phyloP scores from a whole-genome alignment of 2,113 vertebrate species.

The Galemys pyrenaicus region DNA sequence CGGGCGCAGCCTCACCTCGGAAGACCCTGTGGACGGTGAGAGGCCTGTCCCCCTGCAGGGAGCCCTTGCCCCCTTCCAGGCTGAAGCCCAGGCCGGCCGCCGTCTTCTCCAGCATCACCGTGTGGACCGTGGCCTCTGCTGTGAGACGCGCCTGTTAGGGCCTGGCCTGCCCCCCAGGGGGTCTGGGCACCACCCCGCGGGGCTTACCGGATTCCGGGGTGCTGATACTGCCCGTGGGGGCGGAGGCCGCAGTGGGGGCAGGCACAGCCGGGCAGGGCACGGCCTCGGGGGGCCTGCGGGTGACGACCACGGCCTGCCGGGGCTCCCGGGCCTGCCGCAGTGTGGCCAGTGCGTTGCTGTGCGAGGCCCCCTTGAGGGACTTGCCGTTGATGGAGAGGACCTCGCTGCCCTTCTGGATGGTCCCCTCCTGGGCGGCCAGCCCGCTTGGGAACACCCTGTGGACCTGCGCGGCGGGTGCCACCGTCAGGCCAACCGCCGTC shows the following conservation, averaged over 20 bases:
- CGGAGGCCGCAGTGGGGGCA: slow-evolving; percentile 42
- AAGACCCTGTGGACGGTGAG: slow-evolving; percentile 93
- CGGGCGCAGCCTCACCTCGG: slow-evolving; percentile 85
- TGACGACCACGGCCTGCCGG: slow-evolving; percentile 92
- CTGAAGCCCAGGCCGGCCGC: slow-evolving; percentile 93
- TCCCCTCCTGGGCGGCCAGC: slow-evolving; percentile 94
- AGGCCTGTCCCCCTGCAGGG: slow-evolving; percentile 93
- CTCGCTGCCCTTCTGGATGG: slow-evolving; percentile 94
- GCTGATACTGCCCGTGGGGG: slow-evolving; percentile 59
- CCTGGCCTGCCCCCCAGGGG: background rate
- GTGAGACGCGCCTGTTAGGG: background rate
- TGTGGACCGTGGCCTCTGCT: slow-evolving; percentile 77
- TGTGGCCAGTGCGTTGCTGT: slow-evolving; percentile 88
- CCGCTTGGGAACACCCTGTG: slow-evolving; percentile 94
- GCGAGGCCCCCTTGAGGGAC: slow-evolving; percentile 90
- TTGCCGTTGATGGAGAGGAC: slow-evolving; percentile 97
- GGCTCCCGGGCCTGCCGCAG: slow-evolving; percentile 91
- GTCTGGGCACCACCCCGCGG: background rate
- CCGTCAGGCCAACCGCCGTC: background rate
- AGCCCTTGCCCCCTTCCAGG: slow-evolving; percentile 95
- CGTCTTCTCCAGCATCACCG: slow-evolving; percentile 90
- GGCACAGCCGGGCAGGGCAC: background rate
- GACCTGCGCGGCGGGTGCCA: slow-evolving; percentile 85
- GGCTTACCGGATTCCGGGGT: slow-evolving; percentile 78
- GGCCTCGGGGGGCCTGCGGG: slow-evolving; percentile 84